Percentiles rank a stretch among this genome's conserved stretches.
Evolutionary conservation across 2,797 vertebrate species (phyloP).

Genomic region (Oreochromis grahami): DNA sequence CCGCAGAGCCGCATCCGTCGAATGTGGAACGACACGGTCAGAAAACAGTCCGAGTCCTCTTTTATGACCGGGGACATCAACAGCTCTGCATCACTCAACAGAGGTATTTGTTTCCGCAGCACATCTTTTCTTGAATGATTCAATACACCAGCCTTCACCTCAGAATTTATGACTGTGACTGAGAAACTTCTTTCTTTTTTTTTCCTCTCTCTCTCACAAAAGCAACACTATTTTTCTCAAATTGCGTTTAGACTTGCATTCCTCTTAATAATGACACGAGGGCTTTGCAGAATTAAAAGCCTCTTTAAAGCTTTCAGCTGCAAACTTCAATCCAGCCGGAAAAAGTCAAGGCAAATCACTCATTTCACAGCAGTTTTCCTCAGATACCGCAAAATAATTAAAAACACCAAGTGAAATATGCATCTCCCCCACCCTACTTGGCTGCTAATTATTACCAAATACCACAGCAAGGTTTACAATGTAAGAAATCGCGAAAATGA

Average conservation of each 20-base stretch:
- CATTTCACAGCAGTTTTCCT: neutral
- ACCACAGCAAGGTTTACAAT: neutral
- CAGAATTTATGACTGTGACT: neutral
- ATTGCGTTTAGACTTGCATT: neutral
- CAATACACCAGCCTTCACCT: neutral
- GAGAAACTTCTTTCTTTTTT: neutral
- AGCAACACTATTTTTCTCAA: neutral
- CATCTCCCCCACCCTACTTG: neutral
- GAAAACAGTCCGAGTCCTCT: conserved; percentile 98
- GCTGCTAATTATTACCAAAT: neutral
- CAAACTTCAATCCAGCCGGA: neutral
- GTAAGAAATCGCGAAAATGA: neutral
- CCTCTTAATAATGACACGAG: neutral
- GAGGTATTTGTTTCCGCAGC: conserved; percentile 84
- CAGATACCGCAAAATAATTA: neutral
- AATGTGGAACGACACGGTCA: conserved; percentile 99
- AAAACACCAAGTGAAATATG: neutral
- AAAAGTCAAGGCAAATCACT: neutral
- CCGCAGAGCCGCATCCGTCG: conserved; percentile 95
- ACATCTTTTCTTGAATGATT: neutral
- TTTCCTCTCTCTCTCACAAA: neutral
- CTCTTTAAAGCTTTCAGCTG: neutral
- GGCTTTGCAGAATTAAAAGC: neutral
- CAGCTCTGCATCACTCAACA: conserved; percentile 97
- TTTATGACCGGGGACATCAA: conserved; percentile 99